These are phyloP conservation scores for Neodiprion pinetum DNA, from an alignment of 1,140 invertebrate genomes.

Conservation along the genomic window DNA sequence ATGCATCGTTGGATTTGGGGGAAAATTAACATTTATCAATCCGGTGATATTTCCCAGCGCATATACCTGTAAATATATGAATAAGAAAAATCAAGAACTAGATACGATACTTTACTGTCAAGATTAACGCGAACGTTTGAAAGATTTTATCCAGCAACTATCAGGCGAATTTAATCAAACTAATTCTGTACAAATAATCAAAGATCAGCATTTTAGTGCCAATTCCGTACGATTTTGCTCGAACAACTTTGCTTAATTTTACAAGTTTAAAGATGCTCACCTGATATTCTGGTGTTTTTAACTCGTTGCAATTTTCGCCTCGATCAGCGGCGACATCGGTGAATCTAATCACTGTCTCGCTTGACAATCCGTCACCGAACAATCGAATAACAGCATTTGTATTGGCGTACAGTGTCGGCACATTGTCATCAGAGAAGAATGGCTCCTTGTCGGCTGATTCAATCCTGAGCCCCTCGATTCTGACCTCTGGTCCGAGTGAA, in stretches of 20 bases:
- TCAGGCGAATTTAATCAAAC: background rate
- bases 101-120: too few species aligned
- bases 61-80: background rate
- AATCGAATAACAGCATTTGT: constrained; percentile 69
- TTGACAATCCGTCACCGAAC: constrained; percentile 76
- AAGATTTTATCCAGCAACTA: too few species aligned
- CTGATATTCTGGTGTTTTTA: constrained; percentile 47
- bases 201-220: too few species aligned
- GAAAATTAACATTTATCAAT: constrained; percentile 66
- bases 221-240: too few species aligned
- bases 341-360: constrained; percentile 74
- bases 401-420: constrained; percentile 71
- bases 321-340: constrained; percentile 65
- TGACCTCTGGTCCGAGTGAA: constrained; percentile 28
- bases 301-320: constrained; percentile 61
- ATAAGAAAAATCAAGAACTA: background rate
- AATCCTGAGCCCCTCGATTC: constrained; percentile 67
- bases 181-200: background rate
- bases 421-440: constrained; percentile 67
- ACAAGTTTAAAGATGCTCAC: constrained; percentile 40
- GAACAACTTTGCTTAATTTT: too few species aligned
- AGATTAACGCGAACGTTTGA: too few species aligned
- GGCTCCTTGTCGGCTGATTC: constrained; percentile 68
- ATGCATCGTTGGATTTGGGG: constrained; percentile 54
- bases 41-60: constrained; percentile 58